Base-by-base conservation (phyloP, 2,888 invertebrate genomes). In the Drosophila mettleri region DNA sequence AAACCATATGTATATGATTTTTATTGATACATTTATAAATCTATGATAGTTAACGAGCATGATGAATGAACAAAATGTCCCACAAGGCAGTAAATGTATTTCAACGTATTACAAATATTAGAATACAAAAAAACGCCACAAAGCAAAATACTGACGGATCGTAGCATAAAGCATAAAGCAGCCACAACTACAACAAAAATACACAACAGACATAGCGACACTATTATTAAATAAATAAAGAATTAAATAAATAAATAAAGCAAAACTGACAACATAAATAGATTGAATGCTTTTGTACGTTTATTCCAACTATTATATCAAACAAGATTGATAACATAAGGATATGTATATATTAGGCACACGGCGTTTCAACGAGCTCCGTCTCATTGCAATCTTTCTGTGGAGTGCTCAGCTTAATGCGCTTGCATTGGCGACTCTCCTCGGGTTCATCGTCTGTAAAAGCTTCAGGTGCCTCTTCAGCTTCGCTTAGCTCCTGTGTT, bases 71-170 rank as follows among this genome's bases (percentile, higher is more conserved):
- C 43, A 43, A 57, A 54, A 64, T 45, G 71, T 63, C 52, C 68
- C 68, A 71, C 48, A 75, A 55, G 64, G 77, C 74, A 74, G 76
- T 86, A 74, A 61, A 78, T 80, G 85, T 89, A 89, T 90, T 86
- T 86, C 78, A 71, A 84, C 74, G 82, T 88, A 89, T 86, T 89
- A 83, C 79, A 88, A 86, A 86, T 80, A 87, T 79, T 80, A 74
- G 82, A 85, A 85, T 83, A 86, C 69, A 75, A 74, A 75, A 70
- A 64, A 45, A n/a, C n/a, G 55, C 69, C 66, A 72, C 59, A 62
- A 51, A 54, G 66, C 29, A 61, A 75, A 64, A 59, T 39, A 69
- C 61, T 49, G 53, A 66, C 51, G 63, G 39, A 57, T 39, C 62
- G 54, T 63, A 53, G 66, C 59, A 61, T 49, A 68, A 57, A 54